These are phyloP conservation scores for Orthonevra nobilis DNA, from an alignment of 2,888 invertebrate species.

Conservation along the genomic window DNA sequence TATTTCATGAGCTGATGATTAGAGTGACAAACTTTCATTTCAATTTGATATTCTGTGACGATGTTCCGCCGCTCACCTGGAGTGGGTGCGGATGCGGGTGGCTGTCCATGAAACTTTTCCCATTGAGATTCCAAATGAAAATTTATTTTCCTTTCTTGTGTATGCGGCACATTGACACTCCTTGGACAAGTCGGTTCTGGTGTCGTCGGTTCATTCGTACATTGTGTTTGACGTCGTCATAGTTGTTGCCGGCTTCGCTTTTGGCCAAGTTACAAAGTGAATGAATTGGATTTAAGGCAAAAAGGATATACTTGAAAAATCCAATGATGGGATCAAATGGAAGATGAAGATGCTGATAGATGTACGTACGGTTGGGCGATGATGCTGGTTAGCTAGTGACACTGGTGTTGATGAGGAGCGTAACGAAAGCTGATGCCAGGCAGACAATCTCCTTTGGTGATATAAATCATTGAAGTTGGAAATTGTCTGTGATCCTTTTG, in stretches of 20 bases:
- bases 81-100: too few relatives aligned
- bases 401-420: conserved; percentile 59
- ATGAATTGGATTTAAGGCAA: conserved; percentile 62
- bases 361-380: conserved; percentile 12
- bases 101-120: conserved; percentile 57
- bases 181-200: too few relatives aligned
- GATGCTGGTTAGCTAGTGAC: background rate
- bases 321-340: conserved; percentile 65
- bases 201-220: background rate
- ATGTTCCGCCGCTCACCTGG: conserved; percentile 37
- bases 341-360: conserved; percentile 41
- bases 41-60: conserved; percentile 63
- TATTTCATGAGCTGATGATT: conserved; percentile 66
- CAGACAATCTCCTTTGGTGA: conserved; percentile 59
- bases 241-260: conserved; percentile 37
- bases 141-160: conserved; percentile 46
- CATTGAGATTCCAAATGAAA: conserved; percentile 59
- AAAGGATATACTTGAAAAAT: conserved; percentile 59
- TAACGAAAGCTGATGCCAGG: conserved; percentile 55
- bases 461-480: conserved; percentile 68
- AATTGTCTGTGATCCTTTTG: conserved; percentile 67
- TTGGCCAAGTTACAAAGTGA: conserved; percentile 65
- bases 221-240: too few relatives aligned
- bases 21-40: conserved; percentile 63
- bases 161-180: too few relatives aligned